A percentile compares a stretch with the other conserved stretches of the same genome.
Conservation (phyloP, 2,113 vertebrate species). For the Upupa epops region DNA sequence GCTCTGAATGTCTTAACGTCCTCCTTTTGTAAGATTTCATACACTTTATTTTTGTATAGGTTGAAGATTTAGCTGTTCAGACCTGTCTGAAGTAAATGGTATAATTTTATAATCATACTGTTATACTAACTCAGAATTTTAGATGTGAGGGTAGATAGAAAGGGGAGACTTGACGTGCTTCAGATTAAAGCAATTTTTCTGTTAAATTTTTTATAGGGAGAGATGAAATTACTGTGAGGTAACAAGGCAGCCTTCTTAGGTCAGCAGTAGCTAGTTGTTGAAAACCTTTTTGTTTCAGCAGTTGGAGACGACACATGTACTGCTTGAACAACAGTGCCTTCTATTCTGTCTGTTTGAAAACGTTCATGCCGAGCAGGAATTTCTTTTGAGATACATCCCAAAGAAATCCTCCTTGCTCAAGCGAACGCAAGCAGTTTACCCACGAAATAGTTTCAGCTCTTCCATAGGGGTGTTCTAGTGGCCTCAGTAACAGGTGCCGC, state of each 20-base stretch:
- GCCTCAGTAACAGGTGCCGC: constrained; percentile 10
- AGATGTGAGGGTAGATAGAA: constrained; percentile 6
- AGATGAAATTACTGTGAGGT: neutral
- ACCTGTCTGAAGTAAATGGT: constrained; percentile 69
- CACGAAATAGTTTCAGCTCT: constrained; percentile 9
- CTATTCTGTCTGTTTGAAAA: constrained; percentile 27
- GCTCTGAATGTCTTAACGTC: constrained; percentile 65
- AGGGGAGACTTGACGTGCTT: constrained; percentile 1
- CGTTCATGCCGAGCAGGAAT: neutral
- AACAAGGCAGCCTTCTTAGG: constrained; percentile 18
- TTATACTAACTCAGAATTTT: constrained; percentile 69
- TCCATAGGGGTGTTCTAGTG: constrained; percentile 4
- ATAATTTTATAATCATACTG: constrained; percentile 72
- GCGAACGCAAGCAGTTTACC: constrained; percentile 33
- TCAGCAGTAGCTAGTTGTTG: constrained; percentile 9
- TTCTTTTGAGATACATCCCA: constrained; percentile 44
- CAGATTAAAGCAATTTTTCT: constrained; percentile 13
- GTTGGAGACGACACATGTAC: neutral
- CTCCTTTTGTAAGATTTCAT: constrained; percentile 71
- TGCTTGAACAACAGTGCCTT: constrained; percentile 54
- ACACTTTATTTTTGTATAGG: constrained; percentile 78
- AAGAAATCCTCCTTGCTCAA: constrained; percentile 46
- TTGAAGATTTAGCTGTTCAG: constrained; percentile 73
- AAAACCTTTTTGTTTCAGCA: neutral
- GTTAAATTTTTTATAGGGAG: constrained; percentile 28